Percentiles rank a stretch among this genome's conserved stretches.
phyloP scores from a whole-genome alignment of 2,797 vertebrate genomes.

The Oreonectes daqikongensis region DNA sequence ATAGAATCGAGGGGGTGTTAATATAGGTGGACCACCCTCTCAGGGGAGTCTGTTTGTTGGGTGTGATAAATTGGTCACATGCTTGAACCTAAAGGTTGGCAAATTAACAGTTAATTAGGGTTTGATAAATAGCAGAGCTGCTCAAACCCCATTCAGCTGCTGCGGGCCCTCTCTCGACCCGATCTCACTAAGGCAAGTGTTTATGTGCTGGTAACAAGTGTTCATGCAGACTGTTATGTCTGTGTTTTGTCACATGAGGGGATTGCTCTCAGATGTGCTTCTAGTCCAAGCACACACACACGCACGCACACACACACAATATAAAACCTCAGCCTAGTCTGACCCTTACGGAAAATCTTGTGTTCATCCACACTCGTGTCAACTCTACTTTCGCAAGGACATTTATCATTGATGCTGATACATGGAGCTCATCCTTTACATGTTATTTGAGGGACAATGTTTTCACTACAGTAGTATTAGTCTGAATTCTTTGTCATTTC shows the following conservation, averaged over 20 bases:
- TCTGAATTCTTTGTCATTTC: conserved; percentile 5
- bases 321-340: conserved; percentile 40
- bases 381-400: conserved; percentile 30
- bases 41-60: conserved; percentile 65
- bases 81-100: conserved; percentile 83
- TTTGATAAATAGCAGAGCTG: conserved; percentile 85
- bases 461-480: conserved; percentile 23
- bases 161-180: conserved; percentile 55
- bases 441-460: conserved; percentile 16
- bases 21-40: conserved; percentile 63
- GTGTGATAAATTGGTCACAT: conserved; percentile 80
- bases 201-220: conserved; percentile 89
- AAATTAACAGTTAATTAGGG: conserved; percentile 87
- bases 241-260: conserved; percentile 78
- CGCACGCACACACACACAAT: not conserved
- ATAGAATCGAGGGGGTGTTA: conserved; percentile 38
- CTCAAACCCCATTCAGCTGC: conserved; percentile 65
- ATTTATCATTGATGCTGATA: conserved; percentile 54
- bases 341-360: conserved; percentile 32
- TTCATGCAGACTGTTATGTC: conserved; percentile 78
- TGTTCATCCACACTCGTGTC: conserved; percentile 24
- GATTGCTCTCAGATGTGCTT: conserved; percentile 76
- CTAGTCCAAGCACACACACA: conserved; percentile 9
- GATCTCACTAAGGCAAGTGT: conserved; percentile 81
- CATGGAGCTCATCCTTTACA: conserved; percentile 29